Evolutionary conservation across 2,888 invertebrate genomes (phyloP).

Genomic region (Sinodicranocentrus sp.): DNA sequence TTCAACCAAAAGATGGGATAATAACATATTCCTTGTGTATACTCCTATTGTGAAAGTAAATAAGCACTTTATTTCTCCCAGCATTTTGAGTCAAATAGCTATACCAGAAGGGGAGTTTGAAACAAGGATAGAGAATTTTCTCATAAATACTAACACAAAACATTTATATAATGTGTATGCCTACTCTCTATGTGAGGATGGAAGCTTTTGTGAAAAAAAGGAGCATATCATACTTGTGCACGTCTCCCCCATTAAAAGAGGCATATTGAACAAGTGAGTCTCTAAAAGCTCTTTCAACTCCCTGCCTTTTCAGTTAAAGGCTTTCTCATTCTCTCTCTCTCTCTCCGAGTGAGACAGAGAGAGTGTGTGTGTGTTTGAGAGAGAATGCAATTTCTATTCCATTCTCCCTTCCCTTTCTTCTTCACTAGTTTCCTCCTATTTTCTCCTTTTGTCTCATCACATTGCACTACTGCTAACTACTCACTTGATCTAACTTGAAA

Average conservation of each 20-base stretch:
- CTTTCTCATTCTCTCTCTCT: slow-evolving; percentile 41
- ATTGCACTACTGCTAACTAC: neutral
- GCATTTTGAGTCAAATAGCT: neutral
- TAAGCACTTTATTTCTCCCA: slow-evolving; percentile 37
- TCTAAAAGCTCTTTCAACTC: slow-evolving; percentile 64
- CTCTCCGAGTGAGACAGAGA: slow-evolving; percentile 4
- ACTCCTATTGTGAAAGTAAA: slow-evolving; percentile 32
- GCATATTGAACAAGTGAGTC: slow-evolving; percentile 57
- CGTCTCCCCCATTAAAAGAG: slow-evolving; percentile 59
- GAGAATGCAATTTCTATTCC: slow-evolving; percentile 53
- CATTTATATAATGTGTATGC: neutral
- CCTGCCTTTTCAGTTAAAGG: slow-evolving; percentile 58
- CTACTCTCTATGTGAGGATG: neutral
- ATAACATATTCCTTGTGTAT: neutral
- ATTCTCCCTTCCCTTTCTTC: slow-evolving; percentile 49
- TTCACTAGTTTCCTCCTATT: slow-evolving; percentile 44
- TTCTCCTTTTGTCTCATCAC: slow-evolving; percentile 20
- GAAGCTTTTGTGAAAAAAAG: neutral
- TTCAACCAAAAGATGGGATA: slow-evolving; percentile 19
- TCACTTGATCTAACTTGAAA: slow-evolving; percentile 52
- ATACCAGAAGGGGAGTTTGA: slow-evolving; percentile 8
- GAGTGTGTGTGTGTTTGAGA: neutral
- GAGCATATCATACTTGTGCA: slow-evolving; percentile 33
- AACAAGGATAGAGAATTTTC: slow-evolving; percentile 18
- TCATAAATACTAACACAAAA: slow-evolving; percentile 11